These are phyloP conservation scores for Clepsis dumicolana DNA, from an alignment of 2,888 invertebrate genomes.

Conservation along the genomic window DNA sequence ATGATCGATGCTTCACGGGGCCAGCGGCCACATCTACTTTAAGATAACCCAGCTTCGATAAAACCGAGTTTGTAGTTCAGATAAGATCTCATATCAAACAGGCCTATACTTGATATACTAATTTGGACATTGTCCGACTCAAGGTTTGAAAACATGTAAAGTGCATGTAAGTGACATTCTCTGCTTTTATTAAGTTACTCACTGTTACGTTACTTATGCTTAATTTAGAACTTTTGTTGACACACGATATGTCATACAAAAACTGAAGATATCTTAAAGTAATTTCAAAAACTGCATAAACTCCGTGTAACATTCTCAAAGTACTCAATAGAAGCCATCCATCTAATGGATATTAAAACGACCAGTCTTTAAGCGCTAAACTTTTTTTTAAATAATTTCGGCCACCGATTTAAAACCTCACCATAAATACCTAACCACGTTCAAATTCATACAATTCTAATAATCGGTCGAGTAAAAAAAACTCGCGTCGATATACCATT, in stretches of 20 bases:
- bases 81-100: slow-evolving; percentile 69
- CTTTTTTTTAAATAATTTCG: slow-evolving; percentile 16
- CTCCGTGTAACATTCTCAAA: not conserved
- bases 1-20: slow-evolving; percentile 83
- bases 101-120: slow-evolving; percentile 62
- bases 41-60: slow-evolving; percentile 62
- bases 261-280: not conserved
- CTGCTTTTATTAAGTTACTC: not conserved
- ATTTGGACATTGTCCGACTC: slow-evolving; percentile 43
- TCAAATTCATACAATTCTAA: slow-evolving; percentile 64
- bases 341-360: slow-evolving; percentile 26
- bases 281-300: not conserved
- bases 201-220: not conserved
- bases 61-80: slow-evolving; percentile 58
- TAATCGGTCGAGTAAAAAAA: slow-evolving; percentile 72
- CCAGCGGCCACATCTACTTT: slow-evolving; percentile 58
- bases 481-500: slow-evolving; percentile 69
- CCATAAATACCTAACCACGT: slow-evolving; percentile 54
- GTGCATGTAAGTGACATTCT: not conserved
- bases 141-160: slow-evolving; percentile 20
- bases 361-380: slow-evolving; percentile 19
- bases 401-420: slow-evolving; percentile 20
- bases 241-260: not conserved
- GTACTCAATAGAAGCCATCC: not conserved
- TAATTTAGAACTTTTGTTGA: not conserved